A percentile compares a stretch with the other conserved stretches of the same genome.
phyloP scores from a whole-genome alignment of 2,113 vertebrate genomes.

The Cebidichthys violaceus region DNA sequence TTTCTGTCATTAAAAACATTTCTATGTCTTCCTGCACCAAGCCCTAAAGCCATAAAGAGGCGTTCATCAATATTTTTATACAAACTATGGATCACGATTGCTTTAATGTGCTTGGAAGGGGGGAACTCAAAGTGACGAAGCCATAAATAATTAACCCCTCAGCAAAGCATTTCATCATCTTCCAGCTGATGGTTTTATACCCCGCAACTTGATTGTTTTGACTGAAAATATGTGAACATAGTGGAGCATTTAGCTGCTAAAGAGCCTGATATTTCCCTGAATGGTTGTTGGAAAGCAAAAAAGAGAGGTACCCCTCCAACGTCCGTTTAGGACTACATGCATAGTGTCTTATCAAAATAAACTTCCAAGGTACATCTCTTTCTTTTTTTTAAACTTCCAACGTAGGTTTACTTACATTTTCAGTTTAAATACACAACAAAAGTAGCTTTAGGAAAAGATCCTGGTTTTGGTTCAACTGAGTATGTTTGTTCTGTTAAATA shows the following conservation, averaged over 20 bases:
- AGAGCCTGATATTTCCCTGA: background rate
- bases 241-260: background rate
- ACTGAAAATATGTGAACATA: background rate
- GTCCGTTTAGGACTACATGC: background rate
- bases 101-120: background rate
- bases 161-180: background rate
- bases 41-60: background rate
- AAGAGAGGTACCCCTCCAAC: background rate
- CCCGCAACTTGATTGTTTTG: background rate
- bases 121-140: background rate
- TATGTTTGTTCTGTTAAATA: background rate
- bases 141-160: background rate
- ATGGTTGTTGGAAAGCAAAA: background rate
- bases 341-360: too few relatives aligned
- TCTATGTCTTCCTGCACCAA: background rate
- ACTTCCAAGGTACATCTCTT: too few relatives aligned
- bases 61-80: background rate
- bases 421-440: too few relatives aligned
- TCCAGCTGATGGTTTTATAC: background rate
- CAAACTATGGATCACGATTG: background rate
- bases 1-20: background rate
- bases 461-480: too few relatives aligned
- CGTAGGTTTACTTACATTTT: too few relatives aligned
- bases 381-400: background rate
- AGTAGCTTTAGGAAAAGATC: too few relatives aligned